These are phyloP conservation scores for Anoplopoma fimbria DNA, from an alignment of 2,113 vertebrate genomes.

Conservation along the genomic window DNA sequence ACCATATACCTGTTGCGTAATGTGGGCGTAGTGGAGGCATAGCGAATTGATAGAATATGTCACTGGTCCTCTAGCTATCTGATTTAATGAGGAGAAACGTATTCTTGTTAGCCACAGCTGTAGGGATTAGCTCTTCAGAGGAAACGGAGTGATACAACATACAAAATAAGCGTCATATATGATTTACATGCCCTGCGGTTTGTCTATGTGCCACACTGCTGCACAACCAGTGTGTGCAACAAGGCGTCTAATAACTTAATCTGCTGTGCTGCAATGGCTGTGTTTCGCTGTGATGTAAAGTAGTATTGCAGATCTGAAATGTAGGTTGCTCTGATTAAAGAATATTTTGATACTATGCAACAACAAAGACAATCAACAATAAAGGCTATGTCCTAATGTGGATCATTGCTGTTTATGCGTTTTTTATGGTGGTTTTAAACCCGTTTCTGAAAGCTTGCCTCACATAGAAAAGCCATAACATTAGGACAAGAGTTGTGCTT, in stretches of 20 bases:
- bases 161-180: neutral
- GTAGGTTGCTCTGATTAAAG: neutral
- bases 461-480: neutral
- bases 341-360: neutral
- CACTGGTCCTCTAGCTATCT: neutral
- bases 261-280: neutral
- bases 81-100: neutral
- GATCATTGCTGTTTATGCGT: no score
- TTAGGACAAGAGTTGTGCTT: neutral
- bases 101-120: neutral
- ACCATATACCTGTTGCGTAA: neutral
- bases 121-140: neutral
- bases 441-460: no score
- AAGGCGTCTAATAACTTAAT: neutral
- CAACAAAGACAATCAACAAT: neutral
- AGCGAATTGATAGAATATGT: neutral
- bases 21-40: neutral
- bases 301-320: no score
- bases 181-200: neutral
- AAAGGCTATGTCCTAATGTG: neutral
- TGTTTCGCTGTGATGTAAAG: neutral
- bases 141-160: neutral
- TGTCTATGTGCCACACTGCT: neutral
- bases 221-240: neutral
- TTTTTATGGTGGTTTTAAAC: no score